Evolutionary conservation across 2,888 invertebrate species (phyloP).

Genomic region (Ptychoptera albimana): DNA sequence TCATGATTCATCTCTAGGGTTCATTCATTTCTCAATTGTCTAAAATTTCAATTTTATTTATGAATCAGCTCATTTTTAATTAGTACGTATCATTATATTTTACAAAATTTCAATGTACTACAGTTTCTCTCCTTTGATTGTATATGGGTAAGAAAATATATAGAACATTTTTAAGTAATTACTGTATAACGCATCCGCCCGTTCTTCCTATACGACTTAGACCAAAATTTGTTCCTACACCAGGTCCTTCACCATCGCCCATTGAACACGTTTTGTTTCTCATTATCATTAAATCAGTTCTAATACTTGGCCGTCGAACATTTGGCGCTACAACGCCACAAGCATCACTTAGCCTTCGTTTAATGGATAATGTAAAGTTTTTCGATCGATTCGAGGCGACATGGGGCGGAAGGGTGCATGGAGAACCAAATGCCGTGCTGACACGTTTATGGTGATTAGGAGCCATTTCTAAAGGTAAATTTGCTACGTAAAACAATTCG

Average conservation of each 20-base stretch:
- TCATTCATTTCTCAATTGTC: no score
- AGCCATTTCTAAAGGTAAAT: conserved; percentile 76
- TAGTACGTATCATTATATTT: no score
- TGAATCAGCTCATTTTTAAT: no score
- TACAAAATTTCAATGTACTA: no score
- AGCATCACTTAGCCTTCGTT: conserved; percentile 68
- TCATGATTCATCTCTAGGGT: no score
- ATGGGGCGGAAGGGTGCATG: conserved; percentile 55
- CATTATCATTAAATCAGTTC: conserved; percentile 79
- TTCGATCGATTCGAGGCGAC: conserved; percentile 48
- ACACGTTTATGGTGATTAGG: conserved; percentile 74
- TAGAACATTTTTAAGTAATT: conserved; percentile 10
- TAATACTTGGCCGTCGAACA: conserved; percentile 69
- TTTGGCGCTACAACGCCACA: conserved; percentile 82
- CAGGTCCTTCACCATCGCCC: conserved; percentile 46
- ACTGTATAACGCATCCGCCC: conserved; percentile 36
- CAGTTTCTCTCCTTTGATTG: no score
- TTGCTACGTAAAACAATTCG: conserved; percentile 66
- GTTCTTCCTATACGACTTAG: conserved; percentile 34
- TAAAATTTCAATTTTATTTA: no score
- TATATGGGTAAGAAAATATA: no score
- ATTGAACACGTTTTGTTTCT: conserved; percentile 64
- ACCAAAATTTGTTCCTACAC: conserved; percentile 36
- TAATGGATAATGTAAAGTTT: conserved; percentile 65
- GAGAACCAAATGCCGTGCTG: conserved; percentile 57